phyloP scores from a whole-genome alignment of 1,140 invertebrate genomes.

The Anoplolepis gracilipes region DNA sequence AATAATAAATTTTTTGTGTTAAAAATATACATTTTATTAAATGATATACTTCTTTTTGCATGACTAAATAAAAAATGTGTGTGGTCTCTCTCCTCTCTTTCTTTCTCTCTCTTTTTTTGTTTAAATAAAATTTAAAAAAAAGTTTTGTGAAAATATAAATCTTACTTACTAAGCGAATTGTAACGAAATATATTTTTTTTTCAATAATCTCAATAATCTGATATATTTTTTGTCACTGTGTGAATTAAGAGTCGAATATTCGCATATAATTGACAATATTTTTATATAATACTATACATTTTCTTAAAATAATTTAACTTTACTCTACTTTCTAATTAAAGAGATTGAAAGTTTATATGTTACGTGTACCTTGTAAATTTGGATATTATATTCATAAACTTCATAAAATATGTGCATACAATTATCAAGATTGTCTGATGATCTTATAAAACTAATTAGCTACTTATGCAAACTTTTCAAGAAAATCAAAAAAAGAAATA shows the following conservation, averaged over 20 bases:
- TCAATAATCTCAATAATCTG: too few relatives aligned
- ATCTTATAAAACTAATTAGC: slow-evolving; percentile 20
- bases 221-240: neutral
- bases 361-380: slow-evolving; percentile 20
- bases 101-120: neutral
- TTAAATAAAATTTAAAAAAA: neutral
- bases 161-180: slow-evolving; percentile 4
- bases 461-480: slow-evolving; percentile 3
- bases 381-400: neutral
- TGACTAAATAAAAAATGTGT: slow-evolving; percentile 4
- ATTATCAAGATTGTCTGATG: neutral
- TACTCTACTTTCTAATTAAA: neutral
- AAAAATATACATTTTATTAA: slow-evolving; percentile 1
- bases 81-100: too few relatives aligned
- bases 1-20: neutral
- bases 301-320: neutral
- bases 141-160: neutral
- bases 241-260: neutral
- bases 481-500: neutral
- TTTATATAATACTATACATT: neutral
- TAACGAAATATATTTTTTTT: neutral
- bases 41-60: too few relatives aligned
- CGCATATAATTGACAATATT: neutral
- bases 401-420: neutral
- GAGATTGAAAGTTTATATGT: neutral